Evolutionary conservation across 2,797 vertebrate genomes (phyloP).

Genomic region (Alouatta caraya): DNA sequence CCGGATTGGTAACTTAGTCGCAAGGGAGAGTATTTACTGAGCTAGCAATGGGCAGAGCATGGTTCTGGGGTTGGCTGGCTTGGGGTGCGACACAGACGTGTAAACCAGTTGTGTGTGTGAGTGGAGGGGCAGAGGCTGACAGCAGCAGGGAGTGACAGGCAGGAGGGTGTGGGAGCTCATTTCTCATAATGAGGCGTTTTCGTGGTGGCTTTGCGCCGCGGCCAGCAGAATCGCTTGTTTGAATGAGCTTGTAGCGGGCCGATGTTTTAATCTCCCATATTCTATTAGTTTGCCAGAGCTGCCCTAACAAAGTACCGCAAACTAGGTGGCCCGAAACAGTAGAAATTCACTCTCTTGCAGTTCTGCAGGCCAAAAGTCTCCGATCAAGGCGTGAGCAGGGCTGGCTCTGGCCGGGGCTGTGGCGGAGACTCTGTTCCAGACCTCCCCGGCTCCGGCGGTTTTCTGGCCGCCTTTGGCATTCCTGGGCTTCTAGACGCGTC

Average conservation of each 20-base stretch:
- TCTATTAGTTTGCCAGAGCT: not conserved
- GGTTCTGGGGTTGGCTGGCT: not conserved
- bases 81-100: not conserved
- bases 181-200: not conserved
- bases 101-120: not conserved
- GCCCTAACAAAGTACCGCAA: not conserved
- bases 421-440: not conserved
- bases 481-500: not conserved
- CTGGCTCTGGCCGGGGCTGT: not conserved
- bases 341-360: not conserved
- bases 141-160: not conserved
- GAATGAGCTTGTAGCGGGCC: too few species aligned
- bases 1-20: not conserved
- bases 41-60: not conserved
- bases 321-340: not conserved
- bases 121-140: not conserved
- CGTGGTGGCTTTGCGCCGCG: not conserved
- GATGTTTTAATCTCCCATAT: not conserved
- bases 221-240: not conserved
- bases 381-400: not conserved
- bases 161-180: not conserved
- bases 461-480: not conserved
- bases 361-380: not conserved
- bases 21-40: not conserved
- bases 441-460: not conserved